Percentiles rank a stretch among this genome's conserved stretches.
These are phyloP conservation scores for Menura novaehollandiae DNA, from an alignment of 2,113 vertebrate genomes.

Conservation along the genomic window DNA sequence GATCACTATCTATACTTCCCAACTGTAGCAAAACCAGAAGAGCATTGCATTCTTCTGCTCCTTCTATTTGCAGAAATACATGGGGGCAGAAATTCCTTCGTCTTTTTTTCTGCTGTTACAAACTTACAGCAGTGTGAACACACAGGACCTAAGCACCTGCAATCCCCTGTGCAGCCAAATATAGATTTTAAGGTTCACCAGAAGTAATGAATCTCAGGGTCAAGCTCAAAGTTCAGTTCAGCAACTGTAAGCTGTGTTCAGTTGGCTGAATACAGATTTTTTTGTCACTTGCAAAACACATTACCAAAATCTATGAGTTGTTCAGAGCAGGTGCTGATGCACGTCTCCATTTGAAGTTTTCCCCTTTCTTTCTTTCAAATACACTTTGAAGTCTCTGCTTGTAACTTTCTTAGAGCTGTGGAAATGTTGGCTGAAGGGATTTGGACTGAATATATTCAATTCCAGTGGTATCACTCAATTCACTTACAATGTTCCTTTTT, in stretches of 20 bases:
- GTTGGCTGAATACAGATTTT: not conserved
- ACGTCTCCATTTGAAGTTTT: not conserved
- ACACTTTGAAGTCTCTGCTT: not conserved
- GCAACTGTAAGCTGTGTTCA: not conserved
- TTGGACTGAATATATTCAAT: not conserved
- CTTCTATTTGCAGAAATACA: not conserved
- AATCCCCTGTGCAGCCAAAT: not conserved
- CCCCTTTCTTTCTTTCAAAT: not conserved
- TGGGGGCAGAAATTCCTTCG: not conserved
- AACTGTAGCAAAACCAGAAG: not conserved
- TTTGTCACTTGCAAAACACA: not conserved
- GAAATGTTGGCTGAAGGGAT: not conserved
- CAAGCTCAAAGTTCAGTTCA: not conserved
- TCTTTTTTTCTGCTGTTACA: not conserved
- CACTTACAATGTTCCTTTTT: not conserved
- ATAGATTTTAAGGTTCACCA: not conserved
- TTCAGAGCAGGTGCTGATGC: conserved; percentile 9
- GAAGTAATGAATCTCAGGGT: not conserved
- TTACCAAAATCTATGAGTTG: not conserved
- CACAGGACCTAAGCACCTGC: not conserved
- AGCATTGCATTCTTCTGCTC: not conserved
- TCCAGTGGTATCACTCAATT: not conserved
- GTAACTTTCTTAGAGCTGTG: not conserved
- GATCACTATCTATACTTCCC: not conserved
- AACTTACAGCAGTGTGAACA: not conserved